Evolutionary conservation across 1,140 invertebrate species (phyloP).

Genomic region (Trinorchestia longiramus): DNA sequence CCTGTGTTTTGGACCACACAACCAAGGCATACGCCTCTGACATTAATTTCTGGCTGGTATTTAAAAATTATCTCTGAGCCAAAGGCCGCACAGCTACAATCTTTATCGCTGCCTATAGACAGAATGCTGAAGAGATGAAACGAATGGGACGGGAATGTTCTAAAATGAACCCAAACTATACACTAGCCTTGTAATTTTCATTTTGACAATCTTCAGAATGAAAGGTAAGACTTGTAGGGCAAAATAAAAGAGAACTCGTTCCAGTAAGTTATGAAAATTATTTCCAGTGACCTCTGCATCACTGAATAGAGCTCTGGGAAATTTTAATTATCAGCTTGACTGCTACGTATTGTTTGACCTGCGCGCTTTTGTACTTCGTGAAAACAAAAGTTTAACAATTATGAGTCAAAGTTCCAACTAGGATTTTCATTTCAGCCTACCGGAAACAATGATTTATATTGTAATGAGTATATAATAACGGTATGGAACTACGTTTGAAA

Average conservation of each 20-base stretch:
- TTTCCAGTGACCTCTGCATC: neutral
- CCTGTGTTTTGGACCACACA: neutral
- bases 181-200: neutral
- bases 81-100: neutral
- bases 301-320: neutral
- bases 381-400: too few species aligned
- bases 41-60: neutral
- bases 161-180: neutral
- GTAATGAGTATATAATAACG: too few species aligned
- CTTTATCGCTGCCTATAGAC: neutral
- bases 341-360: too few species aligned
- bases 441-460: too few species aligned
- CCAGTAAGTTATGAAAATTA: neutral
- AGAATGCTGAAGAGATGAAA: neutral
- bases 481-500: too few species aligned
- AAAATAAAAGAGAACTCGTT: neutral
- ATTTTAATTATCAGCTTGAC: too few species aligned
- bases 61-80: neutral
- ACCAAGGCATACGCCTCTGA: neutral
- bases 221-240: neutral
- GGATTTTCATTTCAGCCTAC: too few species aligned
- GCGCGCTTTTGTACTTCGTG: too few species aligned
- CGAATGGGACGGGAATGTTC: neutral
- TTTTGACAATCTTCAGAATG: neutral
- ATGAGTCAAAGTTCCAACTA: too few species aligned